Evolutionary conservation across 2,888 invertebrate species (phyloP).

Genomic region (Trachelus stipa): DNA sequence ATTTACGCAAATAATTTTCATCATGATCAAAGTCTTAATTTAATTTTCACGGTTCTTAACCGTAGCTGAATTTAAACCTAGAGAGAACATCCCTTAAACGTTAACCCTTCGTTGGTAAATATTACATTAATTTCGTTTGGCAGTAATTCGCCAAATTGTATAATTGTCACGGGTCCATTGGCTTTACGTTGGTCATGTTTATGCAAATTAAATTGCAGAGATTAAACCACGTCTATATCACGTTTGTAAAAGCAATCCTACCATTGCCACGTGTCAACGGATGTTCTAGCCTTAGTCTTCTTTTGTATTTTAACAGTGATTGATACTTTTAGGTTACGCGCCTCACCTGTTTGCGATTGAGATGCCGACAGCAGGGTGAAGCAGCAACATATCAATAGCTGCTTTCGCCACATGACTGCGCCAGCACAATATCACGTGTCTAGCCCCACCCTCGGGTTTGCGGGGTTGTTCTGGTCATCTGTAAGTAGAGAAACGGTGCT

Average conservation of each 20-base stretch:
- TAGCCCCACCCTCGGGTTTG: slow-evolving; percentile 54
- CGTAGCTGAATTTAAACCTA: no score
- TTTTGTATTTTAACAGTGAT: slow-evolving; percentile 20
- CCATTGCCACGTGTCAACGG: no score
- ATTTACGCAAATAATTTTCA: no score
- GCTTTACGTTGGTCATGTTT: no score
- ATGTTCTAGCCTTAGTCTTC: no score
- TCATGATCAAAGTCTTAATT: no score
- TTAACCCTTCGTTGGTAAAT: slow-evolving; percentile 20
- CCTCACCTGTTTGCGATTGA: slow-evolving; percentile 57
- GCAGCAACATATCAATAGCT: slow-evolving; percentile 61
- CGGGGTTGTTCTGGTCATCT: slow-evolving; percentile 54
- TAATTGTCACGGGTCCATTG: no score
- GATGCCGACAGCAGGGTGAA: slow-evolving; percentile 59
- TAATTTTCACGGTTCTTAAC: no score
- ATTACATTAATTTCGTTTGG: slow-evolving; percentile 28
- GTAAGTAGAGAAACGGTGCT: slow-evolving; percentile 26
- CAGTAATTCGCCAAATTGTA: slow-evolving; percentile 26
- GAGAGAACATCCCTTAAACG: no score
- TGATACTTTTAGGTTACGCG: slow-evolving; percentile 27
- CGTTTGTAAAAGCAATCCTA: no score
- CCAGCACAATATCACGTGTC: slow-evolving; percentile 40
- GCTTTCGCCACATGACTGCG: slow-evolving; percentile 63
- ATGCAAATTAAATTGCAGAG: no score
- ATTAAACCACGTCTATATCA: no score